Percentiles rank a stretch among this genome's conserved stretches.
These are phyloP conservation scores for Gobio gobio DNA, from an alignment of 2,113 vertebrate genomes.

Conservation along the genomic window DNA sequence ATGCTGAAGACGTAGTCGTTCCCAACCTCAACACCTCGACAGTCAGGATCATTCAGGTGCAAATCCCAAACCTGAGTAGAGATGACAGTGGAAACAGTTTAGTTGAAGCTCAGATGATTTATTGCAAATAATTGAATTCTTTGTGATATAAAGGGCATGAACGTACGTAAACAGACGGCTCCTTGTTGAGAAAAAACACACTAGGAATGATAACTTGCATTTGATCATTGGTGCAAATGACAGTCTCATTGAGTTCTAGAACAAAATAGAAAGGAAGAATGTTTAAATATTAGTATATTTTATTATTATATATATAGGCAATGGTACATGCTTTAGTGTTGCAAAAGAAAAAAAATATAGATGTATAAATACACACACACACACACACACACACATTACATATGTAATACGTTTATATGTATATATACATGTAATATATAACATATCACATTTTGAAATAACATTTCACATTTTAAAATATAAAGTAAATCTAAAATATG, in stretches of 20 bases:
- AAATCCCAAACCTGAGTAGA: constrained; percentile 76
- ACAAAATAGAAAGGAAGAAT: neutral
- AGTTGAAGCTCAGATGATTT: neutral
- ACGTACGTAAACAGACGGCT: constrained; percentile 73
- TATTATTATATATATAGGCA: neutral
- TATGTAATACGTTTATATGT: no score
- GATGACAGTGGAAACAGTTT: neutral
- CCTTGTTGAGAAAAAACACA: constrained; percentile 76
- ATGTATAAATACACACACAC: no score
- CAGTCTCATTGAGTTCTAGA: constrained; percentile 79
- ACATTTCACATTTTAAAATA: no score
- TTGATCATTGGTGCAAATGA: constrained; percentile 75
- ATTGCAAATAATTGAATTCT: neutral
- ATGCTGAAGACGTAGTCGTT: constrained; percentile 76
- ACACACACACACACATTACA: no score
- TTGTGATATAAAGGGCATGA: neutral
- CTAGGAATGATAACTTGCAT: constrained; percentile 78
- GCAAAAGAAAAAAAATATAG: no score
- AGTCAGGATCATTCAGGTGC: constrained; percentile 74
- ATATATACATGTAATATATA: no score
- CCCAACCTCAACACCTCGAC: constrained; percentile 67
- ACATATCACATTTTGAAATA: no score
- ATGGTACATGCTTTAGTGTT: neutral
- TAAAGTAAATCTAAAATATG: neutral
- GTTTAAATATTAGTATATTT: neutral